A percentile compares a stretch with the other conserved stretches of the same genome.
These are phyloP conservation scores for Melanerpes aurifrons DNA, from an alignment of 2,113 vertebrate species.

Conservation along the genomic window DNA sequence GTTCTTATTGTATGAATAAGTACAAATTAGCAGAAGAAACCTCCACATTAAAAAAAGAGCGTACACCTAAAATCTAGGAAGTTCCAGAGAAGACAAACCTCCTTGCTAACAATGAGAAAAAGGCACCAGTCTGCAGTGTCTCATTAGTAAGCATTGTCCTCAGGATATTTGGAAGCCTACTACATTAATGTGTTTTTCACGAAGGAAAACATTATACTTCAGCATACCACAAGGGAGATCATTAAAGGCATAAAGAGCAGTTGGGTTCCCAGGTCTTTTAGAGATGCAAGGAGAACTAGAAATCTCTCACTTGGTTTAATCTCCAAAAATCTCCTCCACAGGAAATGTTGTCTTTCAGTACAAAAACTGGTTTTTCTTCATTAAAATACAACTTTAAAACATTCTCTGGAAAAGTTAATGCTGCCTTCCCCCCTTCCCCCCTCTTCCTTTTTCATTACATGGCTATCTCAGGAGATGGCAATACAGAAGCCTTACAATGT, in stretches of 20 bases:
- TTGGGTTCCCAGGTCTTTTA: neutral
- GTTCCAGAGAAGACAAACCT: neutral
- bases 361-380: neutral
- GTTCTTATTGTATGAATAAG: neutral
- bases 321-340: neutral
- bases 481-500: neutral
- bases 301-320: neutral
- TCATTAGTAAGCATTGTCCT: slow-evolving; percentile 2
- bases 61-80: neutral
- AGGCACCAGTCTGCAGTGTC: neutral
- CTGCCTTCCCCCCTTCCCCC: neutral
- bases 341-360: neutral
- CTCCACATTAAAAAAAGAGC: neutral
- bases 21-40: slow-evolving; percentile 22
- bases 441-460: neutral
- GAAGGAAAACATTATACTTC: neutral
- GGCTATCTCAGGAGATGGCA: neutral
- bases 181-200: neutral
- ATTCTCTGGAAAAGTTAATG: neutral
- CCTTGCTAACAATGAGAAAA: neutral
- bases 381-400: neutral
- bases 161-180: slow-evolving; percentile 21
- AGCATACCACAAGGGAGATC: neutral
- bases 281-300: neutral
- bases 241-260: neutral